These are phyloP conservation scores for Pipra filicauda DNA, from an alignment of 2,113 vertebrate species.

Conservation along the genomic window DNA sequence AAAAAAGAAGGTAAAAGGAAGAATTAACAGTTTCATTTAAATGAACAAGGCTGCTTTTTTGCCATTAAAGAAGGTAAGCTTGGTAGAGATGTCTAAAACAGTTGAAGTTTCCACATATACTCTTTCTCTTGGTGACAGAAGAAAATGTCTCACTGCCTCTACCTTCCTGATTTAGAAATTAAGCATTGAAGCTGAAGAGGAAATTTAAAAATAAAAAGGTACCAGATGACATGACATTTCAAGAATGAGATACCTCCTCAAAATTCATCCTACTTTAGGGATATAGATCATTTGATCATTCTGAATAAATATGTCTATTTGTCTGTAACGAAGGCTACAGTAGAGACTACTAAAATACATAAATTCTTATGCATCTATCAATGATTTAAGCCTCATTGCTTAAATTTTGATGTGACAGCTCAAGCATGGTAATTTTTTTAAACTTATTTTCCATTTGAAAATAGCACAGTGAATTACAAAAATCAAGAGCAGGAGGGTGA, in stretches of 20 bases:
- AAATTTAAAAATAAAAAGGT: not conserved
- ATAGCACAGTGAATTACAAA: not conserved
- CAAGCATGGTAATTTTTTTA: not conserved
- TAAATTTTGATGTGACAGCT: not conserved
- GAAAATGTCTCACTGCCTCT: not conserved
- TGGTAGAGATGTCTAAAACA: not conserved
- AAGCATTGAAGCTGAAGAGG: not conserved
- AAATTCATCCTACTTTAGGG: not conserved
- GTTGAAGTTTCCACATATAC: not conserved
- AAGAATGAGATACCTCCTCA: not conserved
- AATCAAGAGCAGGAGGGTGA: not conserved
- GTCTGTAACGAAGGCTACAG: not conserved
- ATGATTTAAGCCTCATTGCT: not conserved
- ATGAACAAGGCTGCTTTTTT: not conserved
- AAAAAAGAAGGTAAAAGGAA: not conserved
- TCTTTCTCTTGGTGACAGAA: not conserved
- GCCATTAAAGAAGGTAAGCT: not conserved
- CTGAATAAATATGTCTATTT: not conserved
- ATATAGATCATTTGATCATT: not conserved
- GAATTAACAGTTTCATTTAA: fast-evolving
- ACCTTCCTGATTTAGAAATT: not conserved
- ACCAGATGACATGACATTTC: not conserved
- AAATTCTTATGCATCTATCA: not conserved
- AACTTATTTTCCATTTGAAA: not conserved
- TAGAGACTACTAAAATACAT: not conserved